phyloP scores from a whole-genome alignment of 2,888 invertebrate genomes.

The Plebejus anna region DNA sequence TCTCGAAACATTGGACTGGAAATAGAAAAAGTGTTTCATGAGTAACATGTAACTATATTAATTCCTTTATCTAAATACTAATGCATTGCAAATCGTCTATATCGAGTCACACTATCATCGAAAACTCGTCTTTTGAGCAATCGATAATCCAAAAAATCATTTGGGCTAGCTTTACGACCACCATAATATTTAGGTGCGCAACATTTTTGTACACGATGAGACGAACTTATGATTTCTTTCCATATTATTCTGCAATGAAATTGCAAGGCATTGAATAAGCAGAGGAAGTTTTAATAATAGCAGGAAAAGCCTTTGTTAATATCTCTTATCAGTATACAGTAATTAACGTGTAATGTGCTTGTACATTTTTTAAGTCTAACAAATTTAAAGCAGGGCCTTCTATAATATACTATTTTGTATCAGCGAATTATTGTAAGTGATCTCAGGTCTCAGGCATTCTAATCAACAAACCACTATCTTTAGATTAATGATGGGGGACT shows the following conservation, averaged over 20 bases:
- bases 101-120: too few species aligned
- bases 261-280: neutral
- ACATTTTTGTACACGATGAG: too few species aligned
- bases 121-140: neutral
- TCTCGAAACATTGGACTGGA: slow-evolving; percentile 86
- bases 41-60: neutral
- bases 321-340: neutral
- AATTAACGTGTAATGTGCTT: neutral
- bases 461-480: slow-evolving; percentile 13
- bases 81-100: too few species aligned
- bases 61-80: neutral
- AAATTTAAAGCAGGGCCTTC: neutral
- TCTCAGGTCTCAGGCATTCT: slow-evolving; percentile 2
- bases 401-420: neutral
- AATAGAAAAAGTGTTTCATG: slow-evolving; percentile 38
- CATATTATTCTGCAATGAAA: neutral
- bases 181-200: too few species aligned
- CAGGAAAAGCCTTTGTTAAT: neutral
- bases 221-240: neutral
- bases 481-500: slow-evolving; percentile 6
- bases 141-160: neutral
- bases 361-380: neutral
- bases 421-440: neutral
- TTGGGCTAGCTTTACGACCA: neutral
- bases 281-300: neutral